Conservation (phyloP, 2,888 invertebrate species). For the Ornithoptera priamus region DNA sequence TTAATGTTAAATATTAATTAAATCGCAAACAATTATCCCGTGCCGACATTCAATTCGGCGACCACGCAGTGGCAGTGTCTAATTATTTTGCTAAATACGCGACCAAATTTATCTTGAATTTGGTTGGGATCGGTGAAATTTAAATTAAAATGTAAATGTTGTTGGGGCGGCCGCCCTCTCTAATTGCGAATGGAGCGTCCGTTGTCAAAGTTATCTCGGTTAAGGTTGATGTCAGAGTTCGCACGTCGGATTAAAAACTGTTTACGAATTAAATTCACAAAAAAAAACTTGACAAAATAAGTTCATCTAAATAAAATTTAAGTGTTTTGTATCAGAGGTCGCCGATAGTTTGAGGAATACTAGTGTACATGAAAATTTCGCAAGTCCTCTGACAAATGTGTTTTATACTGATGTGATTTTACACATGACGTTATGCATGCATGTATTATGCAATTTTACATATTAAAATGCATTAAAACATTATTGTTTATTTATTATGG, state of each 20-base stretch:
- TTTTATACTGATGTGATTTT: too few species aligned
- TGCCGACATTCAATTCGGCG: slow-evolving; percentile 58
- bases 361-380: too few species aligned
- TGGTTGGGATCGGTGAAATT: slow-evolving; percentile 74
- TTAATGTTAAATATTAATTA: slow-evolving; percentile 51
- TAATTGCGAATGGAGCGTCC: slow-evolving; percentile 68
- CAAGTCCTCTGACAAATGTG: too few species aligned
- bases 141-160: slow-evolving; percentile 79
- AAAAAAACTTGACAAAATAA: neutral
- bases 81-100: slow-evolving; percentile 75
- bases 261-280: slow-evolving; percentile 6
- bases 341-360: too few species aligned
- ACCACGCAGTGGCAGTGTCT: slow-evolving; percentile 61
- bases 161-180: slow-evolving; percentile 62
- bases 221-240: slow-evolving; percentile 39
- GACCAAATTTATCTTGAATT: slow-evolving; percentile 75
- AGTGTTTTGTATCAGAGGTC: too few species aligned
- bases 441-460: too few species aligned
- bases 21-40: slow-evolving; percentile 68
- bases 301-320: too few species aligned
- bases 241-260: slow-evolving; percentile 42
- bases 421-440: too few species aligned
- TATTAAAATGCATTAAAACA: too few species aligned
- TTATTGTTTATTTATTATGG: too few species aligned
- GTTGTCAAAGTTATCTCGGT: slow-evolving; percentile 54